Evolutionary conservation across 2,797 vertebrate species (phyloP), one percentile per base, ranked within the genome.

Genomic region (Euthynnus affinis): DNA sequence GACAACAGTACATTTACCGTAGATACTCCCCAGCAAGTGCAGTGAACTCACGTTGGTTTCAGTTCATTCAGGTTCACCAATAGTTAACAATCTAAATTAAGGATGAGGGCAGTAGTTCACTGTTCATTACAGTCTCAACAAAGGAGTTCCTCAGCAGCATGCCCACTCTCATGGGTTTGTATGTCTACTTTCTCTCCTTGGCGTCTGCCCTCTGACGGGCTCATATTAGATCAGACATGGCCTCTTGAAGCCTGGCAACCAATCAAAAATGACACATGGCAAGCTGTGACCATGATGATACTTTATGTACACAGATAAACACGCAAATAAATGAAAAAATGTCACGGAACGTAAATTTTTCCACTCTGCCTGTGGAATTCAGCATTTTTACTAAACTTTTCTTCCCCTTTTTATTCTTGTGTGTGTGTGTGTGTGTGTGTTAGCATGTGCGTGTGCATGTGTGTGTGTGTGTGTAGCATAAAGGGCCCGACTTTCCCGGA

Each of bases 401-500:
- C 1, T 29, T 58, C 18, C 10, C 29, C 27, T 29, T 40, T 79
- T 61, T 23, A 32, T 63, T 10, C 14, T 9, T 18, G 57, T 34
- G 46, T 48, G 44, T 46, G 44, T 46, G 44, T 17, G 44, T 17
- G 44, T 44, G 12, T 15, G 42, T 44, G 42, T 44, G 12, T 46
- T 15, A 17, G 44, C 14, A 15, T 18, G 44, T 46, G 44, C 14
- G 44, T 46, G 44, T 18, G 44, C n/a, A n/a, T 46, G 44, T 46
- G 44, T 46, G 44, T 18, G 44, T 18, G 44, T 44, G 13, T 17
- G 42, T 44, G 42, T 44, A 49, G 71, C 37, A 48, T 61, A 55
- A 81, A 86, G 64, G 80, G 69, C 82, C 76, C 66, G 89, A 82
- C 66, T 77, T 90, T 83, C 68, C 80, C 71, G 61, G 80, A 90